Evolutionary conservation across 2,888 invertebrate species (phyloP), one percentile per base, ranked within the genome.

Genomic region (Cephus sareptanus): DNA sequence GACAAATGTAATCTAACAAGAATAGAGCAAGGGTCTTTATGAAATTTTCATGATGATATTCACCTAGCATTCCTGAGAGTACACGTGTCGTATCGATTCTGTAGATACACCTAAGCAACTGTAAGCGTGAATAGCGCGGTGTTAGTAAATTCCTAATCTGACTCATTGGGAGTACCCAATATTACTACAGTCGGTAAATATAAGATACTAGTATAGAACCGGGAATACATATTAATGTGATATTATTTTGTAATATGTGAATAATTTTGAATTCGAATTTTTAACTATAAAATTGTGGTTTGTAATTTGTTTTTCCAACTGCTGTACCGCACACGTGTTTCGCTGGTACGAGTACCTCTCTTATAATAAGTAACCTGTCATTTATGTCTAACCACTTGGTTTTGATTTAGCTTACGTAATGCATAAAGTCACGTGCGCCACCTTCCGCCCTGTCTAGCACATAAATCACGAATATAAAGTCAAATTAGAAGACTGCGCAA

Each of bases 21-120:
- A 56, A 56, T 2, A 1, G 56, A 56, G 40, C 23, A 40, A 15
- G 15, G 23, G 9, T 56, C 56, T 56, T 56, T 56, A 56, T 23
- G 56, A 56, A 56, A 56, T 56, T 56, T 56, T 56, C 9, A 56
- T 56, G 23, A 56, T 23, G 23, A 56, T 56, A 77, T 83, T 84
- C 80, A 79, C 80, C 81, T 81, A 81, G 75, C 84, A 87, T 88
- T 89, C 86, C 86, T 78, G 69, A 79, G 81, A 75, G 79, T 78
- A 34, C 81, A 83, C 85, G 86, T 86, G 84, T 87, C 83, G 79
- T 87, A 89, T 89, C 83, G 89, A 90, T 89, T 87, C 69, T 79
- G 78, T 81, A 82, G 77, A 75, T 73, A 78, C 77, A 79, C 77
- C 9, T 78, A 79, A 76, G 75, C 82, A 37, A 73, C 75, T 70